Evolutionary conservation across 2,113 vertebrate genomes (phyloP).

Genomic region (Tetrao urogallus): DNA sequence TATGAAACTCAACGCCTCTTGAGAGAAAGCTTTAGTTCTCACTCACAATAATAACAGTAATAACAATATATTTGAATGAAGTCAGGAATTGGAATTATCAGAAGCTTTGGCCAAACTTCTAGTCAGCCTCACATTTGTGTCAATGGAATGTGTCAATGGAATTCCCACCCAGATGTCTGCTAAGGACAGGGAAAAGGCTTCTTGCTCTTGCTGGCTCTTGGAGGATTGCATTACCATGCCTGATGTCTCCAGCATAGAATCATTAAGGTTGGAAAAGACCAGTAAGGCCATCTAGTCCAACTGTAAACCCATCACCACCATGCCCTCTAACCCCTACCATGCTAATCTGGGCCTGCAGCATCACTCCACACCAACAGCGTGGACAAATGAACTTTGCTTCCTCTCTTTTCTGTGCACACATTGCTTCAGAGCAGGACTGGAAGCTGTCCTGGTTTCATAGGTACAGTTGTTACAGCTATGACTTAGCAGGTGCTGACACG

Average conservation of each 20-base stretch:
- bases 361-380: too few species aligned
- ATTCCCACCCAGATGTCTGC: background rate
- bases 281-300: too few species aligned
- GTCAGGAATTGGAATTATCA: background rate
- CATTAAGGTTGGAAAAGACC: too few species aligned
- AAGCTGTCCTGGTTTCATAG: background rate
- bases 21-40: conserved; percentile 17
- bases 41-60: background rate
- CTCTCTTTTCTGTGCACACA: accelerated
- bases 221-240: background rate
- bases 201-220: background rate
- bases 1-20: background rate
- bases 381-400: background rate
- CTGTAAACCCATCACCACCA: too few species aligned
- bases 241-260: background rate
- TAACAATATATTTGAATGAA: background rate
- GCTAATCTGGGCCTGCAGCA: too few species aligned
- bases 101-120: background rate
- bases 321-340: background rate
- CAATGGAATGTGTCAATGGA: background rate
- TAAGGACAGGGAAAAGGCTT: background rate
- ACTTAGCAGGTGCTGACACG: background rate
- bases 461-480: background rate
- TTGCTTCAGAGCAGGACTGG: background rate
- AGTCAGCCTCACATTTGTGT: background rate